A percentile compares a stretch with the other conserved stretches of the same genome.
phyloP scores from a whole-genome alignment of 2,888 invertebrate species.

The Stomorhina lunata region DNA sequence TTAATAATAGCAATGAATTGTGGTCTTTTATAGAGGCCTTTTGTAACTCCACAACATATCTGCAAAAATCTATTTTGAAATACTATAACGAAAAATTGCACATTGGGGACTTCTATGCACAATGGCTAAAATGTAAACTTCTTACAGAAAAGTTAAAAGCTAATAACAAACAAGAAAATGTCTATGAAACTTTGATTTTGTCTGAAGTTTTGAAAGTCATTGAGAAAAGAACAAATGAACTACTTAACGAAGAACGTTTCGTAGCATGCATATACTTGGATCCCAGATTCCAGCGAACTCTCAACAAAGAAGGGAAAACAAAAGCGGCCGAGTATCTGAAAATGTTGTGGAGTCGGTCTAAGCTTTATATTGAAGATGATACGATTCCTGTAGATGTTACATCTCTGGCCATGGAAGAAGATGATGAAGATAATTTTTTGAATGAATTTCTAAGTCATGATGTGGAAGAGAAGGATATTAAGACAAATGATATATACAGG shows the following conservation, averaged over 20 bases:
- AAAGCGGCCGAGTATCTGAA: slow-evolving; percentile 38
- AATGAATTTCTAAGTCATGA: slow-evolving; percentile 50
- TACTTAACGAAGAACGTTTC: background rate
- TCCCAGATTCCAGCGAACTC: slow-evolving; percentile 44
- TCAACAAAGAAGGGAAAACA: slow-evolving; percentile 21
- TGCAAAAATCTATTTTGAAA: slow-evolving; percentile 45
- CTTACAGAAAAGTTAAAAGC: slow-evolving; percentile 17
- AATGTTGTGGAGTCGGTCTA: slow-evolving; percentile 36
- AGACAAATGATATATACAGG: background rate
- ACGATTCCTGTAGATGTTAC: background rate
- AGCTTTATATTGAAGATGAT: slow-evolving; percentile 3
- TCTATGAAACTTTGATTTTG: background rate
- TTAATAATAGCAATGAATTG: slow-evolving; percentile 15
- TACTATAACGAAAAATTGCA: slow-evolving; percentile 43
- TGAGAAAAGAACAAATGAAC: background rate
- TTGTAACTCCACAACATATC: slow-evolving; percentile 2
- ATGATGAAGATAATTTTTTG: slow-evolving; percentile 46
- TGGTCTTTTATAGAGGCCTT: slow-evolving; percentile 50
- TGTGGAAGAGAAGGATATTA: background rate
- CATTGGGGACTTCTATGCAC: slow-evolving; percentile 54
- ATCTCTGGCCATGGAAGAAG: background rate
- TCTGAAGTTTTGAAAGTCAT: slow-evolving; percentile 17
- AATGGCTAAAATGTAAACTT: slow-evolving; percentile 57
- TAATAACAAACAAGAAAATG: background rate
- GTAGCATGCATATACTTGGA: slow-evolving; percentile 37